Evolutionary conservation across 2,797 vertebrate species (phyloP), one percentile per base, ranked within the genome.

Genomic region (Sciurus vulgaris): DNA sequence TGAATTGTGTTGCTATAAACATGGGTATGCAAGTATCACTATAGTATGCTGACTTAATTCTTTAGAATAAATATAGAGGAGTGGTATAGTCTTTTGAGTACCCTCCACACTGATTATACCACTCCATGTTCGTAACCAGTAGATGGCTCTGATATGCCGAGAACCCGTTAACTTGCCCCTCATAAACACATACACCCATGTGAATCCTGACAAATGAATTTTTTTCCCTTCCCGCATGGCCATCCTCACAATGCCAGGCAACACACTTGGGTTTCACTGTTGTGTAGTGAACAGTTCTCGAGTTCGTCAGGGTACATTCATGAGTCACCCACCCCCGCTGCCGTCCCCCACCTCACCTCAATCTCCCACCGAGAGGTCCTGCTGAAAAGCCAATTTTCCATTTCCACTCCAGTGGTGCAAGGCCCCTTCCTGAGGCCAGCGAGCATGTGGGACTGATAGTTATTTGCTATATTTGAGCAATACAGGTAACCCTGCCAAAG

Each of bases 301-400:
- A 91, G 35, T 13, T 63, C 38, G 51, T 86, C 63, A 44, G 83
- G 54, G 38, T 35, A 7, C 15, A 10, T 24, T 13, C 49, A 1
- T 1, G 47, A 56, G 14, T 65, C 7, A 2, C 7, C 56, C 26
- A 33, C 13, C 22, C 35, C 1, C 51, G 28, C 30, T 44, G 33
- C 30, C 70, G 1, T 2, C 28, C 67, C 18, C 33, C 2, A 33
- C 67, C 49, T 28, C 59, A 13, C 30, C 22, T 59, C 30, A 26
- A 1, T 61, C 77, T 76, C 12, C 47, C 41, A 93, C 26, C 59
- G 70, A 93, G 78, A 86, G 24, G 30, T 18, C 33, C 47, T 63
- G 9, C 18, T 94, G 79, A 96, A 76, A 91, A 86, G n/a, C 33
- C 54, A 63, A 1, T 33, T 84, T 93, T 72, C 56, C 78, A 22